phyloP scores from a whole-genome alignment of 1,140 invertebrate genomes.

The Hestina assimilis region DNA sequence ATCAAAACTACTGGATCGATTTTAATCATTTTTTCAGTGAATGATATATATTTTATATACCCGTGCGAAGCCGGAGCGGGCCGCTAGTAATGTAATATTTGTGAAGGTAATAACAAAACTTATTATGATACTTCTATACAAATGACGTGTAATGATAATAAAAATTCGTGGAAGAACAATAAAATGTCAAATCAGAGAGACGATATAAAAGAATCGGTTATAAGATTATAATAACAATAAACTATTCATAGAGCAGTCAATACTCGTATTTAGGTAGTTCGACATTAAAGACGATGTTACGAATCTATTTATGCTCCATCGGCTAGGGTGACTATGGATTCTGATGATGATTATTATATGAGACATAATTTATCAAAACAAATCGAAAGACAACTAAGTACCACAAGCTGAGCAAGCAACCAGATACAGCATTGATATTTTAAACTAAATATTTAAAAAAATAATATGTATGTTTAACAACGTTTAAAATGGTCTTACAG shows the following conservation, averaged over 20 bases:
- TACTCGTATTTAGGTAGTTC: slow-evolving; percentile 27
- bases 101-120: neutral
- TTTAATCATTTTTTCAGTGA: no score
- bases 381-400: no score
- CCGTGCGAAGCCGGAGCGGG: no score
- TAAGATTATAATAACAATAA: slow-evolving; percentile 34
- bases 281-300: slow-evolving; percentile 29
- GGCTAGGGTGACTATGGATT: slow-evolving; percentile 24
- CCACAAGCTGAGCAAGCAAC: no score
- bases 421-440: no score
- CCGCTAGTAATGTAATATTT: no score
- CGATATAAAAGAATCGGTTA: slow-evolving; percentile 14
- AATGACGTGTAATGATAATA: neutral
- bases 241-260: slow-evolving; percentile 28
- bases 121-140: neutral
- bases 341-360: neutral
- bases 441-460: no score
- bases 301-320: slow-evolving; percentile 32
- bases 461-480: no score
- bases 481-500: no score
- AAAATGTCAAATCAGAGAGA: slow-evolving; percentile 17
- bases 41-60: no score
- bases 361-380: no score
- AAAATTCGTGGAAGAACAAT: slow-evolving; percentile 11
- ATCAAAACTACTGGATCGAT: no score